A percentile compares a stretch with the other conserved stretches of the same genome.
These are phyloP conservation scores for Caenorhabditis sinica DNA, from an alignment of 2,888 invertebrate genomes.

Conservation along the genomic window DNA sequence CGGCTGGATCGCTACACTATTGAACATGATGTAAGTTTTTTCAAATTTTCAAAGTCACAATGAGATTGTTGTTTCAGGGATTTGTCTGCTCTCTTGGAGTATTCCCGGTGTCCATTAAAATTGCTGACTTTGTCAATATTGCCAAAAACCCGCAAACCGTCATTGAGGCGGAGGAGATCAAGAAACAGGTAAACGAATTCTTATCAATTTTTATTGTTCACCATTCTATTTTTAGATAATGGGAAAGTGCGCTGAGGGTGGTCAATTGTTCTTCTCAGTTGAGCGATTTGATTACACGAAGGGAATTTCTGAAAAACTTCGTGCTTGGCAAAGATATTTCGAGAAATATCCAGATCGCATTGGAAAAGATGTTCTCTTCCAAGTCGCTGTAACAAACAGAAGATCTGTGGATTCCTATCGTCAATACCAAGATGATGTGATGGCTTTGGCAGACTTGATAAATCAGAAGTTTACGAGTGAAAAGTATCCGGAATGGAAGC, in stretches of 20 bases:
- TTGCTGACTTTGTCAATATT: slow-evolving; percentile 78
- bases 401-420: slow-evolving; percentile 77
- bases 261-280: slow-evolving; percentile 80
- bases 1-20: slow-evolving; percentile 75
- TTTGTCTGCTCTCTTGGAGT: slow-evolving; percentile 80
- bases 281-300: slow-evolving; percentile 82
- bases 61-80: slow-evolving; percentile 64
- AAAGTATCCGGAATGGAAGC: slow-evolving; percentile 77
- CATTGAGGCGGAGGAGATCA: slow-evolving; percentile 71
- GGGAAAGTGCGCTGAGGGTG: slow-evolving; percentile 66
- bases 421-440: slow-evolving; percentile 77
- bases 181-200: slow-evolving; percentile 59
- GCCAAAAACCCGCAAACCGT: slow-evolving; percentile 72
- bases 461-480: slow-evolving; percentile 68
- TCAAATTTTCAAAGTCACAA: neutral
- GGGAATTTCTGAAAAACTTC: slow-evolving; percentile 77
- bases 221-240: slow-evolving; percentile 62
- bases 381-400: slow-evolving; percentile 80
- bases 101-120: slow-evolving; percentile 81
- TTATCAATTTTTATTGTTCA: neutral
- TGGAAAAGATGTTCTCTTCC: slow-evolving; percentile 76
- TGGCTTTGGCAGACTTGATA: slow-evolving; percentile 73
- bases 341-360: slow-evolving; percentile 76
- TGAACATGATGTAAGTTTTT: slow-evolving; percentile 69
- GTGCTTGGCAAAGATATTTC: slow-evolving; percentile 75